phyloP scores from a whole-genome alignment of 2,888 invertebrate species.

The Lampropteryx suffumata region DNA sequence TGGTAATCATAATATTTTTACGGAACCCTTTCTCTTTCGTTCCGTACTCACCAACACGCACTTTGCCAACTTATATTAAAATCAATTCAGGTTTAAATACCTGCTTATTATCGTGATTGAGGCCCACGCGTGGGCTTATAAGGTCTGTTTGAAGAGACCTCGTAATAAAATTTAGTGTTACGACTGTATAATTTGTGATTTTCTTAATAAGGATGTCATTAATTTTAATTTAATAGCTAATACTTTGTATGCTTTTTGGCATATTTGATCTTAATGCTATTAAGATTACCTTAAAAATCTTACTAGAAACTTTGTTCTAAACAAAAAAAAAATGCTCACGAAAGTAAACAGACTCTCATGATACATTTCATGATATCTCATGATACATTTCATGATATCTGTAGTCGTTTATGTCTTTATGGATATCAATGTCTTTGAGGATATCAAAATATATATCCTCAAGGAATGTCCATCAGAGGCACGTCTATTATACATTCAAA shows the following conservation, averaged over 20 bases:
- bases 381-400: too few species aligned
- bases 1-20: neutral
- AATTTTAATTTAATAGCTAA: conserved; percentile 11
- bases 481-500: too few species aligned
- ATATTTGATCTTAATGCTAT: neutral
- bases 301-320: too few species aligned
- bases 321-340: too few species aligned
- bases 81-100: conserved; percentile 31
- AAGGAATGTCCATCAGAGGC: too few species aligned
- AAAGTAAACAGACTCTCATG: too few species aligned
- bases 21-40: conserved; percentile 1
- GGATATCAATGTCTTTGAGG: too few species aligned
- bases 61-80: conserved; percentile 22
- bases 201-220: conserved; percentile 4
- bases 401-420: too few species aligned
- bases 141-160: conserved; percentile 27
- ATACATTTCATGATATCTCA: too few species aligned
- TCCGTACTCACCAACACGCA: neutral
- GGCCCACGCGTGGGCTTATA: conserved; percentile 31
- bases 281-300: neutral
- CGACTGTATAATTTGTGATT: conserved; percentile 17
- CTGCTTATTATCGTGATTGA: conserved; percentile 37
- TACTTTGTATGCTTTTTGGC: conserved; percentile 1
- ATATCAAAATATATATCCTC: too few species aligned
- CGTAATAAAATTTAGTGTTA: conserved; percentile 27